Base-by-base conservation (phyloP, 2,888 invertebrate species). In the Zygothrica quintamaculata region DNA sequence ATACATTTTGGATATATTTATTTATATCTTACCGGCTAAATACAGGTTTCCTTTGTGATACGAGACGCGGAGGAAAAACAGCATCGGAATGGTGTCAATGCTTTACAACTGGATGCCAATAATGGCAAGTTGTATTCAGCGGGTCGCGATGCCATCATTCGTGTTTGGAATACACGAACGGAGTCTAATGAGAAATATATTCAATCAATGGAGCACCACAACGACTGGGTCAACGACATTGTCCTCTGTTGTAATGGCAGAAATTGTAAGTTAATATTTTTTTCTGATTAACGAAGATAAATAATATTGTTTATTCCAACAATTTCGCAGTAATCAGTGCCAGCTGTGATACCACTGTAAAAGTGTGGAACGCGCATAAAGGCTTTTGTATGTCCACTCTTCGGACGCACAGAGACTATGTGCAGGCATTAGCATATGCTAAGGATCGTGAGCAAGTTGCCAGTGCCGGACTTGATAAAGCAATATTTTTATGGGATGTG, bases 191-290 rank as follows among this genome's bases (percentile, higher is more conserved):
- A 96, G 73, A 94, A 94, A 50, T 99, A 98, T 89, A 93, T 97
- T 65, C 97, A 98, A 89, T 98, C 98, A 25, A 98, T 99, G 98
- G 99, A 99, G 90, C 99, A 99, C 91, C 99, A 99, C 90, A 99
- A 99, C 1, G 99, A 99, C 91, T 99, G 99, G 99, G 99, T 99
- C 44, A 99, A 99, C 92, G 99, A 99, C 92, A 98, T 99, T 89
- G 96, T 99, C 33, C 93, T 99, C 22, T 99, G 99, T 90, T 99
- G 99, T 91, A 96, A 96, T 72, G 99, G 99, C 31, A 95, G 97
- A 91, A 98, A 99, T 92, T 93, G 97, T 97, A 92, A 87, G 88
- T 71, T 2, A 1, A 2, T 11, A n/a, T n/a, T n/a, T n/a, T n/a
- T n/a, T n/a, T n/a, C n/a, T n/a, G n/a, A n/a, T n/a, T n/a, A n/a